Evolutionary conservation across 2,797 vertebrate genomes (phyloP).

Genomic region (Syndactyla subalaris): DNA sequence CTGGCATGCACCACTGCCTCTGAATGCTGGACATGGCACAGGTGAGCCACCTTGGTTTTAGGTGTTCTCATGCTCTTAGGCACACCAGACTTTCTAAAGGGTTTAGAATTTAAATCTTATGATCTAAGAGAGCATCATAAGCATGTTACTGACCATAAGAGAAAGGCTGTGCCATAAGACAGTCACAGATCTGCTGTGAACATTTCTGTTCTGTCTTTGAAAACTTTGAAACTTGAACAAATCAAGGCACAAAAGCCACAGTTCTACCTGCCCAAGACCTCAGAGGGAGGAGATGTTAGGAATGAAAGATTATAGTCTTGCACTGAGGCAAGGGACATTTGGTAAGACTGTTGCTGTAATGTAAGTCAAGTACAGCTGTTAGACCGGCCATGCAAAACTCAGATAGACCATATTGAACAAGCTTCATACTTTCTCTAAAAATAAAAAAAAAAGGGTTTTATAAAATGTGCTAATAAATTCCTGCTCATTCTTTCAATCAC

Average conservation of each 20-base stretch:
- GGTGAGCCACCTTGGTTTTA: not conserved
- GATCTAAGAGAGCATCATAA: not conserved
- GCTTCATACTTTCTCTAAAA: not conserved
- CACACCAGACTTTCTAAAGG: not conserved
- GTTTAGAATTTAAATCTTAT: not conserved
- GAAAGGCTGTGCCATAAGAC: not conserved
- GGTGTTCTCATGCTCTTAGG: not conserved
- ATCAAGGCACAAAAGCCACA: not conserved
- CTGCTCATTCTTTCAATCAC: not conserved
- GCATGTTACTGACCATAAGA: not conserved
- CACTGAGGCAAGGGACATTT: not conserved
- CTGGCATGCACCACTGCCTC: not conserved
- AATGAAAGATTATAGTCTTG: not conserved
- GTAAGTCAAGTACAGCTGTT: not conserved
- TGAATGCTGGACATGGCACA: not conserved
- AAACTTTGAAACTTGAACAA: not conserved
- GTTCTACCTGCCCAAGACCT: not conserved
- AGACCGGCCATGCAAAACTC: not conserved
- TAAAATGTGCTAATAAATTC: not conserved
- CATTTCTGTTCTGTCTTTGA: not conserved
- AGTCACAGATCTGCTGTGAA: not conserved
- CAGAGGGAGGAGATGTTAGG: not conserved
- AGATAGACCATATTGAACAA: fast-evolving
- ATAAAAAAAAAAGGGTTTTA: not conserved
- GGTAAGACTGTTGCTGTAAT: not conserved